Base-by-base conservation (phyloP, 2,113 vertebrate genomes). In the Perccottus glenii region DNA sequence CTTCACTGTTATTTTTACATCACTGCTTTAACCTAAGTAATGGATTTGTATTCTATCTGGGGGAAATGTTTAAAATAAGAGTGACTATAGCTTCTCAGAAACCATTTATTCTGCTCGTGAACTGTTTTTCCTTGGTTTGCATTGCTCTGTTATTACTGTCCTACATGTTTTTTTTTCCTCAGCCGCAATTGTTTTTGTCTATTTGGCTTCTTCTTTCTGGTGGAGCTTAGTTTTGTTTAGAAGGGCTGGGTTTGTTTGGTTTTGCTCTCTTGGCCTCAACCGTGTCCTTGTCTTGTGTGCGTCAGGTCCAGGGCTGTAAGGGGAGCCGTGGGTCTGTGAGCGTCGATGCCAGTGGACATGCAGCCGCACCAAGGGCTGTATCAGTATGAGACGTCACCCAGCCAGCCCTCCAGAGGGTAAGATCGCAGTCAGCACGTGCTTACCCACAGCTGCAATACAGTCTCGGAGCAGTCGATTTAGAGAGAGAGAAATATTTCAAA, bases 301-400 rank as follows among this genome's bases (percentile, higher is more conserved):
- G 32, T 60, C 73, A 85, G 68, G 88, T 83, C 67, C 82, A 27
- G 90, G 87, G 87, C 82, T 84, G 80, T 82, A 63, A 85, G 86
- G 83, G 86, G 86, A 86, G 87, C 85, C 82, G 80, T 48, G 55
- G 86, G 77, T 67, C 80, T 74, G 63, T 43, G 78, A 87, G 90
- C 86, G 85, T 90, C 91, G 64, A 94, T 94, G 93, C 91, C 89
- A 87, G 92, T 91, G 89, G 92, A 93, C 86, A 93, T 94, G 93
- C 93, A 94, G 90, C 91, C 93, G 78, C 93, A 92, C 73, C 93
- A 93, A 83, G 91, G 91, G 87, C 92, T 93, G 89, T 93, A 91
- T 84, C 92, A 93, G 83, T 93, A 92, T 45, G 91, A 93, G 81
- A 90, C 85, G 48, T 80, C 88, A 51, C 72, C 90, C 81, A 85